phyloP scores from a whole-genome alignment of 2,113 vertebrate species.

The Cynoglossus semilaevis region DNA sequence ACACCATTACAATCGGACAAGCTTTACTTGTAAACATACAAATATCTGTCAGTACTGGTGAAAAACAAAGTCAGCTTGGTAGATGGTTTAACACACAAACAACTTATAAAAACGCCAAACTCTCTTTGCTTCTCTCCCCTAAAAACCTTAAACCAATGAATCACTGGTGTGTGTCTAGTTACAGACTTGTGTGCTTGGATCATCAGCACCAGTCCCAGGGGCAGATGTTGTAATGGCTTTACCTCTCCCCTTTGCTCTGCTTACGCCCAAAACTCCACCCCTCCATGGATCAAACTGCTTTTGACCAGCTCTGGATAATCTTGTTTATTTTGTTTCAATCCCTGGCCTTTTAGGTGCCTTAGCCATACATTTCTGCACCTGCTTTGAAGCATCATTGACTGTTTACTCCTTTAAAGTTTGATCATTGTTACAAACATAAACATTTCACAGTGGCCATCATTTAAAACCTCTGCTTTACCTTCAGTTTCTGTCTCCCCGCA shows the following conservation, averaged over 20 bases:
- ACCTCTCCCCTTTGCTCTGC: constrained; percentile 4
- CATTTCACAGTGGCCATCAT: not conserved
- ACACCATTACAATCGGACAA: too few relatives aligned
- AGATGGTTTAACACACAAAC: not conserved
- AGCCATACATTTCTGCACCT: not conserved
- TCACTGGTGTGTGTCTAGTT: constrained; percentile 4
- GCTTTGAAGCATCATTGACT: not conserved
- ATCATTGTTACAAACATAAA: not conserved
- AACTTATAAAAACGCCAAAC: not conserved
- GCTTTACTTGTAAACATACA: too few relatives aligned
- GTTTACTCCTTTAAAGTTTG: not conserved
- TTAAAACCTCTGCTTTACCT: not conserved
- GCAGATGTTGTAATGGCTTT: constrained; percentile 47
- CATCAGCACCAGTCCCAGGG: constrained; percentile 22
- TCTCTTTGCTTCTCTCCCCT: not conserved
- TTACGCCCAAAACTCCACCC: constrained; percentile 1
- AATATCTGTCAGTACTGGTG: too few relatives aligned
- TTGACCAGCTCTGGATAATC: constrained; percentile 9
- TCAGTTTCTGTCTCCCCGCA: constrained; percentile 28
- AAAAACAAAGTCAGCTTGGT: too few relatives aligned
- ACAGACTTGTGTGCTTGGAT: not conserved
- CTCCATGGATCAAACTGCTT: constrained; percentile 6
- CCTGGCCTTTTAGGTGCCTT: not conserved
- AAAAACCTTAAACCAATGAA: not conserved
- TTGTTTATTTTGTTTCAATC: constrained; percentile 19